Conservation (phyloP, 2,113 vertebrate species). For the Prinia subflava region DNA sequence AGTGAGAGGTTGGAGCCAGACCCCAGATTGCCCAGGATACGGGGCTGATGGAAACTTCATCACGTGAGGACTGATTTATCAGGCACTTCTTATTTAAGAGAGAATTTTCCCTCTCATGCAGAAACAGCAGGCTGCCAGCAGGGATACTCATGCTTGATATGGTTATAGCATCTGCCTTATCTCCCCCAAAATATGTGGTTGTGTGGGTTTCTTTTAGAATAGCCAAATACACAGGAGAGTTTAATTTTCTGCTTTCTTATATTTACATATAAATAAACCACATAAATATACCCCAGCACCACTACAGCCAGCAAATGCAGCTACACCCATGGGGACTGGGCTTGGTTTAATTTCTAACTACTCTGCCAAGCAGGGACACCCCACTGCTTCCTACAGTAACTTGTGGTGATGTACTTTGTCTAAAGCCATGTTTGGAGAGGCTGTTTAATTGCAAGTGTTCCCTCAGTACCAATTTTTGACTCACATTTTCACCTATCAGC, state of each 20-base stretch:
- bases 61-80: fast-evolving
- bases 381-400: not conserved
- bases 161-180: not conserved
- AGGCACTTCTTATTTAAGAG: not conserved
- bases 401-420: not conserved
- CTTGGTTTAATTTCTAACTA: not conserved
- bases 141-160: fast-evolving
- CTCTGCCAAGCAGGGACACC: not conserved
- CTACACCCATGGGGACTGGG: not conserved
- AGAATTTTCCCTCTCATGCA: not conserved
- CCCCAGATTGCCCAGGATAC: fast-evolving
- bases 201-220: not conserved
- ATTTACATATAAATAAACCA: not conserved
- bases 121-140: not conserved
- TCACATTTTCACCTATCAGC: not conserved
- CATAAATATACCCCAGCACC: not conserved
- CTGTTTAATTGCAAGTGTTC: not conserved
- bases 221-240: not conserved
- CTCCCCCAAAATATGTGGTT: not conserved
- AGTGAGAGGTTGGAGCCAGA: not conserved
- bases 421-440: fast-evolving
- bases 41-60: not conserved
- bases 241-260: not conserved
- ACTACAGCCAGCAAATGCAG: not conserved
- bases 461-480: not conserved